phyloP scores from a whole-genome alignment of 2,797 vertebrate species.

The Enteromius paludinosus region DNA sequence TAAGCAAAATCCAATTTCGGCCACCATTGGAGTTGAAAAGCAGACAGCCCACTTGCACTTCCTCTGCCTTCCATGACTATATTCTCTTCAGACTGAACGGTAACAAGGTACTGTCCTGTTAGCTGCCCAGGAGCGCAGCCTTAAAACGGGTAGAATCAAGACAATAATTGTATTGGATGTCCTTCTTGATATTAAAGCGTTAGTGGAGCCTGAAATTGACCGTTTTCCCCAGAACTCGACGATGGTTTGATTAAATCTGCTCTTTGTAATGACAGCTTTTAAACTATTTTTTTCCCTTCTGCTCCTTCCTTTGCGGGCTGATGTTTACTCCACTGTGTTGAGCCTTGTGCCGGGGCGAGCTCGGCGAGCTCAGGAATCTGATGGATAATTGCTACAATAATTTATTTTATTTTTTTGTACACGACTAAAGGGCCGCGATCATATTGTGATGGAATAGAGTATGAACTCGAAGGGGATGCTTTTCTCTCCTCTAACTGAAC shows the following conservation, averaged over 20 bases:
- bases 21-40: conserved; percentile 70
- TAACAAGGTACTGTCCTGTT: conserved; percentile 84
- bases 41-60: conserved; percentile 82
- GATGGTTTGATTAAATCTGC: conserved; percentile 78
- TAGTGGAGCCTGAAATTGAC: conserved; percentile 77
- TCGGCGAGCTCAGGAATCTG: conserved; percentile 69
- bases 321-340: conserved; percentile 72
- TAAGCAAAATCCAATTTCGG: conserved; percentile 46
- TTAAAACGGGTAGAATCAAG: conserved; percentile 84
- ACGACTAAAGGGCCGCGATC: conserved; percentile 52
- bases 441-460: conserved; percentile 38
- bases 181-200: conserved; percentile 80
- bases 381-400: neutral
- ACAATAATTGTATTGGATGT: conserved; percentile 85
- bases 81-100: conserved; percentile 78
- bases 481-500: conserved; percentile 53
- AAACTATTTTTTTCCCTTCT: conserved; percentile 56
- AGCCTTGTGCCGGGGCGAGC: conserved; percentile 67
- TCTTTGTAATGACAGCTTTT: conserved; percentile 73
- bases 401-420: conserved; percentile 25
- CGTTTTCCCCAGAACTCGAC: conserved; percentile 73
- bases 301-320: conserved; percentile 65
- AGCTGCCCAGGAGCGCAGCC: conserved; percentile 72
- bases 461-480: conserved; percentile 45
- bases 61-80: conserved; percentile 80